Evolutionary conservation across 2,888 invertebrate genomes (phyloP).

Genomic region (Mesorhabditis sp.): DNA sequence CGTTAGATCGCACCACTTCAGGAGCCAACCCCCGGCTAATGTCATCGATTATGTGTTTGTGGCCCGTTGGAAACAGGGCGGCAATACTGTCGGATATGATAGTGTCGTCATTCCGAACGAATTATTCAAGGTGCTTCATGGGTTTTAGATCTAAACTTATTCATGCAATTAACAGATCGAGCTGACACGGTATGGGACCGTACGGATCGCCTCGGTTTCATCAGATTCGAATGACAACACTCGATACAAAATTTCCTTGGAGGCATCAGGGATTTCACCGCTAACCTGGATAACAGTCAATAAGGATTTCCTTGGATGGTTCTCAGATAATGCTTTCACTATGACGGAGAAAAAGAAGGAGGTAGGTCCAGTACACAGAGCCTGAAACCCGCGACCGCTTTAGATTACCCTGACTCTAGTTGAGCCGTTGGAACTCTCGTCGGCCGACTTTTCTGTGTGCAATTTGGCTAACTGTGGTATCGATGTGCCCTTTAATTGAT

Average conservation of each 20-base stretch:
- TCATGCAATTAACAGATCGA: neutral
- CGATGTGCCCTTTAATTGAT: neutral
- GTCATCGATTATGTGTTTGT: slow-evolving; percentile 5
- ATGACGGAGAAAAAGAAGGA: slow-evolving; percentile 17
- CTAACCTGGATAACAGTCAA: slow-evolving; percentile 49
- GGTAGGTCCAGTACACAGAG: too few species aligned
- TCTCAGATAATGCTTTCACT: slow-evolving; percentile 49
- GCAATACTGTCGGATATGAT: slow-evolving; percentile 1
- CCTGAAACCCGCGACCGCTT: neutral
- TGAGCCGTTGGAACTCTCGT: neutral
- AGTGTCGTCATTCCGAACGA: slow-evolving; percentile 11
- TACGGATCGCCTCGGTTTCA: neutral
- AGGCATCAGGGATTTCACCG: slow-evolving; percentile 36
- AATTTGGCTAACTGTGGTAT: neutral
- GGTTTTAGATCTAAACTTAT: neutral
- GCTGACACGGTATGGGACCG: neutral
- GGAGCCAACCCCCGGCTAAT: neutral
- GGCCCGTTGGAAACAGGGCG: neutral
- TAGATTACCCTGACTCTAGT: neutral
- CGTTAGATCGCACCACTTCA: neutral
- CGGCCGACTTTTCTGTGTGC: slow-evolving; percentile 1
- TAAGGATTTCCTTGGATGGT: slow-evolving; percentile 29
- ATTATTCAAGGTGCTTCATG: slow-evolving; percentile 6
- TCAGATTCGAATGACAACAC: slow-evolving; percentile 10
- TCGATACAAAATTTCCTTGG: slow-evolving; percentile 28